Evolutionary conservation across 2,888 invertebrate species (phyloP).

Genomic region (Julus scanicus): DNA sequence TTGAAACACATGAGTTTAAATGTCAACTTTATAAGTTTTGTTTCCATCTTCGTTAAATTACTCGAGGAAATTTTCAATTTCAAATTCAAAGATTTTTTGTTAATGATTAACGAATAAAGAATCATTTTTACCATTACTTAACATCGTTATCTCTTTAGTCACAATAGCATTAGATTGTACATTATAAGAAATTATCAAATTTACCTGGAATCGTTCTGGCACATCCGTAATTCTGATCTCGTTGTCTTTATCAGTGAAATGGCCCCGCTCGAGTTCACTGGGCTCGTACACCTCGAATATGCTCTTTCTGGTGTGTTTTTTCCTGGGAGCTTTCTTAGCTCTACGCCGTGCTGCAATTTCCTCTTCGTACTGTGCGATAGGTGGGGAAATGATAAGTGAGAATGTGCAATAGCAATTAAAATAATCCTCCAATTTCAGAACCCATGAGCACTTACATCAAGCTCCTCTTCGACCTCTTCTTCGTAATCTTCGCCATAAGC

Average conservation of each 20-base stretch:
- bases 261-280: constrained; percentile 93
- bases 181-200: background rate
- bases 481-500: constrained; percentile 89
- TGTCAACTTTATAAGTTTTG: too few relatives aligned
- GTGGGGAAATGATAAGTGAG: background rate
- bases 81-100: too few relatives aligned
- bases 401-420: background rate
- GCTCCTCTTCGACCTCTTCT: constrained; percentile 79
- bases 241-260: constrained; percentile 93
- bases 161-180: background rate
- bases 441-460: constrained; percentile 69
- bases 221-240: constrained; percentile 71
- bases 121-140: too few relatives aligned
- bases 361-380: constrained; percentile 74
- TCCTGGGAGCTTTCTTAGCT: constrained; percentile 61
- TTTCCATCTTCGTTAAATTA: too few relatives aligned
- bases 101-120: too few relatives aligned
- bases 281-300: constrained; percentile 86
- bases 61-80: too few relatives aligned
- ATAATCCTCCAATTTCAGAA: background rate
- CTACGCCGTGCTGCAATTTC: constrained; percentile 67
- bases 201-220: constrained; percentile 70
- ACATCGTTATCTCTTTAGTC: constrained; percentile 70
- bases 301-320: constrained; percentile 63
- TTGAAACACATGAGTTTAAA: too few relatives aligned